Conservation (phyloP, 2,113 vertebrate genomes). For the Scomber japonicus region DNA sequence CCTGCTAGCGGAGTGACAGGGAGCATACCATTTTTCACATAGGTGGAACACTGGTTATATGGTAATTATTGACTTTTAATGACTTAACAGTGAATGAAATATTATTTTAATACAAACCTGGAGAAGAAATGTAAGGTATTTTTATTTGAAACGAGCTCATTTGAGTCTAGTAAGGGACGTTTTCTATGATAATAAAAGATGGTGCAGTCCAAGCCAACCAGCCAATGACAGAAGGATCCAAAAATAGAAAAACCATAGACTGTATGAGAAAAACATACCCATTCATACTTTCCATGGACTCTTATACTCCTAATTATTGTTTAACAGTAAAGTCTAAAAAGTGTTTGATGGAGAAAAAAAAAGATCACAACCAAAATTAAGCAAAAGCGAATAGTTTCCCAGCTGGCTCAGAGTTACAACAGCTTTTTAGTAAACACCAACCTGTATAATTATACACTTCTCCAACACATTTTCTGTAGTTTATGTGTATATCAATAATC, state of each 20-base stretch:
- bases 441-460: too few relatives aligned
- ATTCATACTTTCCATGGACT: constrained; percentile 73
- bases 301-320: too few relatives aligned
- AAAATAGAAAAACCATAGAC: constrained; percentile 74
- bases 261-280: constrained; percentile 55
- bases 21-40: constrained; percentile 64
- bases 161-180: neutral
- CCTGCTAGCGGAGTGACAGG: constrained; percentile 47
- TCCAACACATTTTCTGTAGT: too few relatives aligned
- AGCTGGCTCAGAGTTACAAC: too few relatives aligned
- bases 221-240: constrained; percentile 62
- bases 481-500: too few relatives aligned
- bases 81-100: neutral
- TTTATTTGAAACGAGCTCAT: neutral
- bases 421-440: too few relatives aligned
- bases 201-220: constrained; percentile 66
- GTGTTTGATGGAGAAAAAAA: neutral
- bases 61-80: neutral
- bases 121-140: fast-evolving
- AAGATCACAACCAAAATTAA: too few relatives aligned
- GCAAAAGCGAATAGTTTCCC: too few relatives aligned
- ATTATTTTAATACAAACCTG: fast-evolving
- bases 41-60: neutral
- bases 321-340: neutral
- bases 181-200: constrained; percentile 35